These are phyloP conservation scores for Sinelater perroti DNA, from an alignment of 2,888 invertebrate species.

Conservation along the genomic window DNA sequence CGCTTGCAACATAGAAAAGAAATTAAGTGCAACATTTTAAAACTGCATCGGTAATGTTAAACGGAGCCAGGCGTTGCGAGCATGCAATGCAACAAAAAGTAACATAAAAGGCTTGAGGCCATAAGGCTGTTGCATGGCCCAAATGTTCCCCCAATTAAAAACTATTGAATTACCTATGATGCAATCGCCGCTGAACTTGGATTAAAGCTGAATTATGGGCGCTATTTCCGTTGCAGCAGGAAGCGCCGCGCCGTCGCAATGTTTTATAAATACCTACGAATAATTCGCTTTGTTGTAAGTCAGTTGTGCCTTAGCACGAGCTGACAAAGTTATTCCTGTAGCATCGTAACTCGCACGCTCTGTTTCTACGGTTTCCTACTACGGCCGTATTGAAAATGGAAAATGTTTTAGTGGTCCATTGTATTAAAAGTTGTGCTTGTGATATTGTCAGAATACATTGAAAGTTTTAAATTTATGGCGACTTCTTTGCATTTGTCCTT, in stretches of 20 bases:
- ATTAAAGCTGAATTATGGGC: slow-evolving; percentile 13
- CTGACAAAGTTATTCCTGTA: not conserved
- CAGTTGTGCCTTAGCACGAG: not conserved
- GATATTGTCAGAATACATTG: too few relatives aligned
- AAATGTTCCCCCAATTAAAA: slow-evolving; percentile 4
- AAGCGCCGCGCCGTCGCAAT: not conserved
- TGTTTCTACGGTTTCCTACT: not conserved
- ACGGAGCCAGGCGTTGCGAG: too few relatives aligned
- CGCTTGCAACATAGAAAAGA: too few relatives aligned
- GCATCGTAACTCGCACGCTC: not conserved
- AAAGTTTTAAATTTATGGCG: too few relatives aligned
- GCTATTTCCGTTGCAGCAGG: slow-evolving; percentile 5
- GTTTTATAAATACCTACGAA: not conserved
- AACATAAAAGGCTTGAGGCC: too few relatives aligned
- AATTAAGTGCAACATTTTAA: too few relatives aligned
- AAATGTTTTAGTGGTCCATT: too few relatives aligned
- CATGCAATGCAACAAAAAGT: too few relatives aligned
- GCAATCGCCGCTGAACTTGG: not conserved
- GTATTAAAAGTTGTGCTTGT: too few relatives aligned
- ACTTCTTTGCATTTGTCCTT: too few relatives aligned
- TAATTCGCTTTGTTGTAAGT: slow-evolving; percentile 6
- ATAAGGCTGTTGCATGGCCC: too few relatives aligned
- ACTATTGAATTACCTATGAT: slow-evolving; percentile 1
- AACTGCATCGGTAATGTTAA: too few relatives aligned
- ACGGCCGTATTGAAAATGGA: not conserved